Evolutionary conservation across 2,888 invertebrate genomes (phyloP), one percentile per base, ranked within the genome.

Genomic region (Lycocerus yunnanus): DNA sequence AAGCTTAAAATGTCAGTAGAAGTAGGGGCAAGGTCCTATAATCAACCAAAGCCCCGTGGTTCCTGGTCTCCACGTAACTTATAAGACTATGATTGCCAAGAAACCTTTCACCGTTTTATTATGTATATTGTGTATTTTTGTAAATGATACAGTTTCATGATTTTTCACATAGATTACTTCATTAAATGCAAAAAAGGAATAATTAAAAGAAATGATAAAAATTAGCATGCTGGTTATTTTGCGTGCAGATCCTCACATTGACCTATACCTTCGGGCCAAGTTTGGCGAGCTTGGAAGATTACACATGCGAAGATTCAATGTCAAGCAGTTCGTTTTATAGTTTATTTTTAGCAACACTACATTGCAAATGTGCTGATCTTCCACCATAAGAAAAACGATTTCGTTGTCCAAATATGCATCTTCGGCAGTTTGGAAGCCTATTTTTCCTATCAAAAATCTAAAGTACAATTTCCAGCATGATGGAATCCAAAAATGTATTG

Each of bases 11-110:
- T 80, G 76, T 75, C 79, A 80, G 75, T 72, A 78, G 80, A 82
- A 83, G 81, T 84, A 83, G 86, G 86, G 85, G 83, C 85, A 85
- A 84, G 89, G 89, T 78, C 88, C 85, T 69, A 86, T 86, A 43
- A 85, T 85, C 73, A 86, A 84, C 72, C 86, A 84, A 18, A 82
- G 77, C 82, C 80, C 71, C 43, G 43, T 78, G 81, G 82, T 84
- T 84, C 83, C 82, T 84, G 83, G 81, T 83, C 80, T 77, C 66
- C 72, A 73, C 74, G 79, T 79, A 74, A 78, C 79, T 78, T 78
- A 75, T 71, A 75, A 72, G 76, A 43, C 63, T 69, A 66, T 74
- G 71, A 69, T 69, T 75, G 75, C 79, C 80, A 75, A 75, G 21
- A 75, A 77, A 73, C 80, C 81, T 82, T 81, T 81, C 81, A 80